phyloP scores from a whole-genome alignment of 2,113 vertebrate species.

The Phrynocephalus versicolor region DNA sequence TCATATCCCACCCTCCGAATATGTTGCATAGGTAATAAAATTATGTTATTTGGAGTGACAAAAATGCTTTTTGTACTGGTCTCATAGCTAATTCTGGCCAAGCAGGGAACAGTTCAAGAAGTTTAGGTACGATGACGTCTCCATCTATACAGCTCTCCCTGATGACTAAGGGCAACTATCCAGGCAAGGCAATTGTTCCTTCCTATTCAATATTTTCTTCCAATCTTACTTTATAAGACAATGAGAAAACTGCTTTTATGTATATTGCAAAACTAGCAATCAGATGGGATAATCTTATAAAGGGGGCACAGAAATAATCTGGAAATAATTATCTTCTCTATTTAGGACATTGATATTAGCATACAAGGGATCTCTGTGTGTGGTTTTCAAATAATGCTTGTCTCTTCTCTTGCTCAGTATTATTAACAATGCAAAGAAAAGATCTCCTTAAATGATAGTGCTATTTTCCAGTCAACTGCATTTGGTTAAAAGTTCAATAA shows the following conservation, averaged over 20 bases:
- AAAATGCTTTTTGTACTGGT: background rate
- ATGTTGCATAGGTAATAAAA: background rate
- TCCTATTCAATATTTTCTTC: background rate
- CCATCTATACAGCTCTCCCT: background rate
- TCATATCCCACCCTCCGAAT: background rate
- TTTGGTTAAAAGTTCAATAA: constrained; percentile 3
- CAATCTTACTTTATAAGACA: background rate
- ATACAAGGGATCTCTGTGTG: background rate
- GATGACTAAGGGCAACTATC: background rate
- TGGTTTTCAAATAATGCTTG: background rate
- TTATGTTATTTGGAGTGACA: background rate
- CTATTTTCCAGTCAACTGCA: constrained; percentile 3
- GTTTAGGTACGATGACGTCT: background rate
- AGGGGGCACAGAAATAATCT: background rate
- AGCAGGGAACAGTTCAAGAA: background rate
- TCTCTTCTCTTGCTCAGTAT: background rate
- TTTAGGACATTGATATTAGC: background rate
- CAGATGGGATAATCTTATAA: background rate
- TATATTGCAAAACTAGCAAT: background rate
- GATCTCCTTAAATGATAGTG: background rate
- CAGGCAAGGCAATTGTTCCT: background rate
- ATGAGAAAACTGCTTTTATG: fast-evolving
- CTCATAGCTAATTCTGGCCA: background rate
- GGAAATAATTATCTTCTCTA: background rate
- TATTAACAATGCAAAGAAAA: background rate